A percentile compares a stretch with the other conserved stretches of the same genome.
These are phyloP conservation scores for Gobio occitaniae DNA, from an alignment of 2,797 vertebrate genomes.

Conservation along the genomic window DNA sequence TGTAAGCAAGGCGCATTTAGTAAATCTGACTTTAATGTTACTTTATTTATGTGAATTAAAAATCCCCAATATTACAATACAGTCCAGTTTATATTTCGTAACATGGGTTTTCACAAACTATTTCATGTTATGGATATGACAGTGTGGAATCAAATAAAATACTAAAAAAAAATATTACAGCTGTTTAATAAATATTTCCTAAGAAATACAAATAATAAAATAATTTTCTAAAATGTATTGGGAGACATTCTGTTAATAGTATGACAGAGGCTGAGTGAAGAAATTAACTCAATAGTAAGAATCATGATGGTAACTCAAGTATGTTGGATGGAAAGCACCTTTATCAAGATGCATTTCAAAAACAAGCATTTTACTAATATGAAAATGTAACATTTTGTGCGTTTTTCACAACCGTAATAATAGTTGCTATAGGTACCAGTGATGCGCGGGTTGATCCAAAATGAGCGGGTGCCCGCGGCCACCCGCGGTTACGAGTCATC, in stretches of 20 bases:
- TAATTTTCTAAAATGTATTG: slow-evolving; percentile 22
- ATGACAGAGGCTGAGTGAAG: slow-evolving; percentile 52
- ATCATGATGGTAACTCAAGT: slow-evolving; percentile 61
- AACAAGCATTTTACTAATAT: slow-evolving; percentile 51
- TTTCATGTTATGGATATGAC: not conserved
- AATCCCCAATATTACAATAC: not conserved
- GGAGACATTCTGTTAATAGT: slow-evolving; percentile 50
- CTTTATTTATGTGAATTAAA: slow-evolving; percentile 27
- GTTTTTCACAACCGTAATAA: slow-evolving; percentile 63
- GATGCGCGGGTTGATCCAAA: too few relatives aligned
- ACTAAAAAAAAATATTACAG: not conserved
- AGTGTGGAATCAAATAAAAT: not conserved
- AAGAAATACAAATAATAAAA: slow-evolving; percentile 35
- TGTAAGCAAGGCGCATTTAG: not conserved
- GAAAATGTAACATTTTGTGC: slow-evolving; percentile 64
- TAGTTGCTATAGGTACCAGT: slow-evolving; percentile 63
- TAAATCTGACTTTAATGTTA: not conserved
- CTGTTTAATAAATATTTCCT: slow-evolving; percentile 40
- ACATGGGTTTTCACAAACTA: not conserved
- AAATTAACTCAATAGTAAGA: slow-evolving; percentile 59
- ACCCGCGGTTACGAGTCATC: too few relatives aligned
- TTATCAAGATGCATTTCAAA: slow-evolving; percentile 44
- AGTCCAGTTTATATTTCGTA: slow-evolving; percentile 12
- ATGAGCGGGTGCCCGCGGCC: too few relatives aligned
- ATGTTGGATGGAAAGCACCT: slow-evolving; percentile 50